Conservation (phyloP, 1,140 invertebrate genomes). For the Argopecten irradians region DNA sequence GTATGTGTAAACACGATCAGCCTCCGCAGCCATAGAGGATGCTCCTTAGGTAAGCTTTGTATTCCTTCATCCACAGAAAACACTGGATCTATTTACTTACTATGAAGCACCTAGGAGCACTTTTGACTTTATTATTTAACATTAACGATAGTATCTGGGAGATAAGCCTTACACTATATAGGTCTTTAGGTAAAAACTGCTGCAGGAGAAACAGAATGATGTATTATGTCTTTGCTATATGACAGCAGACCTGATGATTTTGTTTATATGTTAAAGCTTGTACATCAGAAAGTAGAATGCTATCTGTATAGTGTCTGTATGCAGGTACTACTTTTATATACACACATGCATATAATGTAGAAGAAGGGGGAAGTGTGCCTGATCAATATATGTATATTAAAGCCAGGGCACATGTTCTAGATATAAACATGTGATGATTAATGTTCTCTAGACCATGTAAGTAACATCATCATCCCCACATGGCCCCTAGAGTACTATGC, state of each 20-base stretch:
- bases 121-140: not conserved
- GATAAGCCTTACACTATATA: too few species aligned
- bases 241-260: not conserved
- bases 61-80: too few species aligned
- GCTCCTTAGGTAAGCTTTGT: not conserved
- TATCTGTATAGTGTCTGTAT: not conserved
- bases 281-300: not conserved
- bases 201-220: not conserved
- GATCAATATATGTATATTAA: too few species aligned
- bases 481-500: not conserved
- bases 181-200: not conserved
- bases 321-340: too few species aligned
- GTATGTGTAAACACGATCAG: conserved; percentile 6
- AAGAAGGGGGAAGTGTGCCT: not conserved
- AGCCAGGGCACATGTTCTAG: not conserved
- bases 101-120: not conserved
- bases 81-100: too few species aligned
- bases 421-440: not conserved
- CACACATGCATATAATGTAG: not conserved
- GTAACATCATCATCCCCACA: not conserved
- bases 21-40: not conserved
- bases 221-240: not conserved
- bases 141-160: not conserved
- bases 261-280: not conserved
- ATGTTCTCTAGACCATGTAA: not conserved